These are phyloP conservation scores for Nannoperca australis DNA, from an alignment of 2,797 vertebrate genomes.

Conservation along the genomic window DNA sequence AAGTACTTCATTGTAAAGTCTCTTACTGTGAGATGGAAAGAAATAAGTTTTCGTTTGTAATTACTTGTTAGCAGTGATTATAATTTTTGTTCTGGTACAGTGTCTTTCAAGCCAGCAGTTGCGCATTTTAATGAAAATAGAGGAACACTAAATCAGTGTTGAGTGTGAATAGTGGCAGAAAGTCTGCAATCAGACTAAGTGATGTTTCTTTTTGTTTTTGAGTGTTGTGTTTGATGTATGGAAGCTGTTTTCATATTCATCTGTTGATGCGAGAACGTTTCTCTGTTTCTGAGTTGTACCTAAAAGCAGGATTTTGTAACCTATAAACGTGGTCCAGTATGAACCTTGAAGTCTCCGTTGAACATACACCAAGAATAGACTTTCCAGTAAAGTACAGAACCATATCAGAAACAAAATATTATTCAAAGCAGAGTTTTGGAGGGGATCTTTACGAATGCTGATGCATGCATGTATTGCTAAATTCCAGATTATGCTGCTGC, in stretches of 20 bases:
- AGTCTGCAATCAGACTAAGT: background rate
- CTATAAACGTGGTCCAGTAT: too few species aligned
- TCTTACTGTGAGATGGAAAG: background rate
- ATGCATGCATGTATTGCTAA: background rate
- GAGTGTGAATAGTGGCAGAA: background rate
- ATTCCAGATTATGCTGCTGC: background rate
- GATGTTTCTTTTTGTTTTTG: background rate
- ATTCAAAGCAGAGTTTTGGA: background rate
- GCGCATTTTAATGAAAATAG: background rate
- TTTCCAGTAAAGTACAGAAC: background rate
- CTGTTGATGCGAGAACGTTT: background rate
- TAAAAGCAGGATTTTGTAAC: background rate
- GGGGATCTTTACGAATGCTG: background rate
- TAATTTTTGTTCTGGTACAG: background rate
- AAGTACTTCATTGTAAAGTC: background rate
- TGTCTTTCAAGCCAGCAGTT: background rate
- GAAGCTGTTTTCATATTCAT: background rate
- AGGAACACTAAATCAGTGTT: background rate
- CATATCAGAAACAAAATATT: background rate
- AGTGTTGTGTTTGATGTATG: background rate
- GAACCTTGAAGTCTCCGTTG: too few species aligned
- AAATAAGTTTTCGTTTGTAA: background rate
- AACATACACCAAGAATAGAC: too few species aligned
- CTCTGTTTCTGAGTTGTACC: background rate
- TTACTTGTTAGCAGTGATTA: background rate